Base-by-base conservation (phyloP, 2,113 vertebrate genomes). In the Electrona antarctica region DNA sequence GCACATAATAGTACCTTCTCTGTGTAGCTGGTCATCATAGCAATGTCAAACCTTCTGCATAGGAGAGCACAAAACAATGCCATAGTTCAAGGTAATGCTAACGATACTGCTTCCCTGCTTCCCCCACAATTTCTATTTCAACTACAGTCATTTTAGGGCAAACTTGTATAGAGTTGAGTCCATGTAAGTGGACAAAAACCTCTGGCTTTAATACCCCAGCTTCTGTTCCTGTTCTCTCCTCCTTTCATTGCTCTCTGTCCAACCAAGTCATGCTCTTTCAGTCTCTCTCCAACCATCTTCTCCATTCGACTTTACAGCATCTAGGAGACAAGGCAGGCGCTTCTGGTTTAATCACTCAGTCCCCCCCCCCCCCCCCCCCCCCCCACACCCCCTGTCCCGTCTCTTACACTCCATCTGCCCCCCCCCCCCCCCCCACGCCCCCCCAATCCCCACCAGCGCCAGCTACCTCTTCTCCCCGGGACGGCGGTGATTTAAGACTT, bases 401-500 rank as follows among this genome's bases (percentile, higher is more conserved):
- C 49, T 55, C 12, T 46, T 49, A 60, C 55, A 15, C 12, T 56
- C n/a, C n/a, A 21, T 78, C 21, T 69, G n/a, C 51, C 67, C 49
- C 50, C 6, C 12, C 21, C 1, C 49, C 28, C 13, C 69, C 41
- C 49, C 50, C 6, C 12, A 1, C 1, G 45, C 28, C 13, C 69
- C 41, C 54, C 29, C 59, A 71, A 70, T 71, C 1, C 13, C 47
- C 52, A 50, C 60, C 6, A 10, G 56, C 11, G 4, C 74, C 73
- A 69, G 75, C 77, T 80, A 79, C 68, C 71, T 71, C 7, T 21
- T 65, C 71, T 57, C 57, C 75, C 67, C 3, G 48, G n/a, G 2
- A 77, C 76, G 67, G 52, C 69, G 67, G 21, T 87, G 88, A 92
- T 89, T 91, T 89, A 88, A 85, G 84, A 71, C 64, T 69, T 75